phyloP scores from a whole-genome alignment of 2,888 invertebrate species.

The Xestia ashworthii region DNA sequence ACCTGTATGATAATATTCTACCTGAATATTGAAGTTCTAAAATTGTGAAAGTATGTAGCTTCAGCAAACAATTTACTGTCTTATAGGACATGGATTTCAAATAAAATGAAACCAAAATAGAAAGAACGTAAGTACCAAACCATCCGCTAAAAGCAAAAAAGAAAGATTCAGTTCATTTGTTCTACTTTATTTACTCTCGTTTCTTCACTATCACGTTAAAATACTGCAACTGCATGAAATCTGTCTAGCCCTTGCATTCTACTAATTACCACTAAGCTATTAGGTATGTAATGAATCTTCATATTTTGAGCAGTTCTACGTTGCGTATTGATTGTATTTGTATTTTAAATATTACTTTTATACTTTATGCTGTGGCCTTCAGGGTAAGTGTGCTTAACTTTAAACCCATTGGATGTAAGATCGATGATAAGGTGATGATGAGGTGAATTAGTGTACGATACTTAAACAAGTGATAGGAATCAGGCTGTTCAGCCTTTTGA shows the following conservation, averaged over 20 bases:
- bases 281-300: not conserved
- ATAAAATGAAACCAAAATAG: not conserved
- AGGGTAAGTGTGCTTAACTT: not conserved
- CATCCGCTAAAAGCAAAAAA: not conserved
- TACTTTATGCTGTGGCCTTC: too few species aligned
- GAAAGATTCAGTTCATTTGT: not conserved
- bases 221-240: not conserved
- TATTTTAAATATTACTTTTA: not conserved
- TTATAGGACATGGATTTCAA: not conserved
- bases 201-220: constrained; percentile 6
- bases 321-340: not conserved
- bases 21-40: too few species aligned
- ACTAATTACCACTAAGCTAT: not conserved
- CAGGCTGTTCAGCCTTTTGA: too few species aligned
- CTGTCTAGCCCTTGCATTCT: not conserved
- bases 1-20: not conserved
- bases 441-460: not conserved
- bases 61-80: not conserved
- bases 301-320: not conserved
- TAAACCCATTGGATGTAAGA: not conserved
- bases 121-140: not conserved
- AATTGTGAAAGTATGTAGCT: not conserved
- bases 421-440: too few species aligned
- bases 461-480: not conserved
- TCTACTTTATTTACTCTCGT: constrained; percentile 6